Conservation (phyloP, 2,113 vertebrate species). For the Coryphaenoides rupestris region DNA sequence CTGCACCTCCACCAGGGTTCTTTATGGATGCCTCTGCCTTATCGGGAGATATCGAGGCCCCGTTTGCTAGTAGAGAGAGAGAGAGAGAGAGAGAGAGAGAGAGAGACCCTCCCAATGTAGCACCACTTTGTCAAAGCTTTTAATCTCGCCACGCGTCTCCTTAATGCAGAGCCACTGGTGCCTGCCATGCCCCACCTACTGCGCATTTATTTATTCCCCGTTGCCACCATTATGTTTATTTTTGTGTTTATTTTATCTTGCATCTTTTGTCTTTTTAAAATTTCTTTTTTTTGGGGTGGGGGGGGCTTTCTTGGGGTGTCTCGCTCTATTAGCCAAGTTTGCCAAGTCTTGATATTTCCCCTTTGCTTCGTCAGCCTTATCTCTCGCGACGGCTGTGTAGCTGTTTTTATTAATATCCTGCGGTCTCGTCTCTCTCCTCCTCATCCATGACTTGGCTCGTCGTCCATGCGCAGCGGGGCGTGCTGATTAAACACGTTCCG, state of each 20-base stretch:
- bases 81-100: neutral
- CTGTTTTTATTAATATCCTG: neutral
- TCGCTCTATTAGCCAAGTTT: neutral
- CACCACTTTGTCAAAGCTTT: constrained; percentile 53
- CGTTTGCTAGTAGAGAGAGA: constrained; percentile 56
- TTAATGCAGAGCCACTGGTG: constrained; percentile 33
- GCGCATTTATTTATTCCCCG: neutral
- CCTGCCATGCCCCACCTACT: neutral
- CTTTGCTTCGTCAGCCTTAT: neutral
- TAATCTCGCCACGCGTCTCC: constrained; percentile 47
- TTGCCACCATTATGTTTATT: neutral
- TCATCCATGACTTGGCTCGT: constrained; percentile 4
- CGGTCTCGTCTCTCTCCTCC: neutral
- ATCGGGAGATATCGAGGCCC: constrained; percentile 50
- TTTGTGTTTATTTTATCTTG: neutral
- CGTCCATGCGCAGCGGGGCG: neutral
- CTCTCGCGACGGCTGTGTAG: neutral
- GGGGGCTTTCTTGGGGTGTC: neutral
- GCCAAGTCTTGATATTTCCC: constrained; percentile 2
- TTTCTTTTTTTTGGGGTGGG: neutral
- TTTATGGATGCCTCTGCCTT: constrained; percentile 54
- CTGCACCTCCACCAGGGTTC: constrained; percentile 30
- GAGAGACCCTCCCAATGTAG: constrained; percentile 46
- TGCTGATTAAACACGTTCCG: constrained; percentile 7
- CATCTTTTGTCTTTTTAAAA: constrained; percentile 9